phyloP scores from a whole-genome alignment of 2,797 vertebrate genomes.

The Staurois parvus region DNA sequence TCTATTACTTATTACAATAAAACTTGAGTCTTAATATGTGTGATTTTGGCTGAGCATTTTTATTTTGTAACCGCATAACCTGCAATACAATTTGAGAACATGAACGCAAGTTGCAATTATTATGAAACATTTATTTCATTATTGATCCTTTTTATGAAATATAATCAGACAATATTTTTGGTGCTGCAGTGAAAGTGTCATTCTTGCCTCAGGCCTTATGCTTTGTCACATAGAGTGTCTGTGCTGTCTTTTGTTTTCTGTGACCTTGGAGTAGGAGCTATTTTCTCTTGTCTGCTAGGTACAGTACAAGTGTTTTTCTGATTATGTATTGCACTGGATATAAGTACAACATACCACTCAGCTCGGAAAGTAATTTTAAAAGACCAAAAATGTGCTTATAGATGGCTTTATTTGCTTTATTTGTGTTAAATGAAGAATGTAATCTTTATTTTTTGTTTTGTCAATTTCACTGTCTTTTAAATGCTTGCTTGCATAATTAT shows the following conservation, averaged over 20 bases:
- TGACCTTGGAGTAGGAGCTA: slow-evolving; percentile 38
- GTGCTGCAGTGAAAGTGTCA: background rate
- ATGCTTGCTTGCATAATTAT: too few relatives aligned
- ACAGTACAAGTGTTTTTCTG: background rate
- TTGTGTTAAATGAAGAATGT: too few relatives aligned
- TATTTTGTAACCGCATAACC: too few relatives aligned
- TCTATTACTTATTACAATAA: too few relatives aligned
- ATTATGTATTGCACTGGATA: background rate
- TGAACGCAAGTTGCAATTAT: too few relatives aligned
- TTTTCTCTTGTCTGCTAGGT: background rate
- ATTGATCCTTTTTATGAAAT: background rate
- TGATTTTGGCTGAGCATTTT: background rate
- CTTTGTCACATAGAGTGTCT: slow-evolving; percentile 3
- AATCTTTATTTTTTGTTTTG: too few relatives aligned
- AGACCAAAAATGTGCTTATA: background rate
- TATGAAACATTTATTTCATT: background rate
- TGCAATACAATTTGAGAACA: too few relatives aligned
- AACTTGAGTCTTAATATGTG: too few relatives aligned
- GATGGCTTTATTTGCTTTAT: background rate
- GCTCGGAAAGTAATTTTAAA: background rate
- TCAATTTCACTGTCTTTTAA: too few relatives aligned
- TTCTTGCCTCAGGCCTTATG: background rate
- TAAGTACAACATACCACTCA: background rate
- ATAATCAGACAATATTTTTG: background rate
- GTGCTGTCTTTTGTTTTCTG: slow-evolving; percentile 2